These are phyloP conservation scores for Eumeta japonica DNA, from an alignment of 1,140 invertebrate species.

Conservation along the genomic window DNA sequence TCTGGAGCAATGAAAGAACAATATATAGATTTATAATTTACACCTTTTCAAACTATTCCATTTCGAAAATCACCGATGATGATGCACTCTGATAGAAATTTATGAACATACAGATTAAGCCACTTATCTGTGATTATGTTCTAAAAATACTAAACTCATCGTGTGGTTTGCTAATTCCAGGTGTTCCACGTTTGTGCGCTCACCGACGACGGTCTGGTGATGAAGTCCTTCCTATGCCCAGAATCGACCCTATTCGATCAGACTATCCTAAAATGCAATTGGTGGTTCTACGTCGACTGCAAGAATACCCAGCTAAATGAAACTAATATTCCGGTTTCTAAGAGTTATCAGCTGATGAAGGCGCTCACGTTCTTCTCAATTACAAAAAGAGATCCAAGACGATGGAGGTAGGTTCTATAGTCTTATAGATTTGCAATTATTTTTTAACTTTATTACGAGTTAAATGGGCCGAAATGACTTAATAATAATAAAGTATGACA, in stretches of 20 bases:
- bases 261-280: conserved; percentile 86
- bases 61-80: too few relatives aligned
- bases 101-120: too few relatives aligned
- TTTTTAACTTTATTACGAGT: too few relatives aligned
- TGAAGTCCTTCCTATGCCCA: conserved; percentile 86
- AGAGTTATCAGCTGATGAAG: conserved; percentile 89
- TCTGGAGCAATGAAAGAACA: too few relatives aligned
- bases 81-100: too few relatives aligned
- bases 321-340: conserved; percentile 85
- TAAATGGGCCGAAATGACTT: too few relatives aligned
- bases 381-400: conserved; percentile 64
- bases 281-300: conserved; percentile 90
- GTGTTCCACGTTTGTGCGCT: conserved; percentile 87
- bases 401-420: conserved; percentile 13
- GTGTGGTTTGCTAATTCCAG: too few relatives aligned
- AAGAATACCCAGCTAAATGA: conserved; percentile 78
- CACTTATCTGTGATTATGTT: too few relatives aligned
- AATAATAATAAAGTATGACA: too few relatives aligned
- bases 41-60: too few relatives aligned
- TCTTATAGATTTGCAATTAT: not conserved
- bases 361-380: conserved; percentile 83
- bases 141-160: too few relatives aligned
- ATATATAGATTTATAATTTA: too few relatives aligned
- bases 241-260: conserved; percentile 87
- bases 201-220: conserved; percentile 83